Percentiles rank a stretch among this genome's conserved stretches.
Evolutionary conservation across 1,140 invertebrate genomes (phyloP).

Genomic region (Drosophila insularis): DNA sequence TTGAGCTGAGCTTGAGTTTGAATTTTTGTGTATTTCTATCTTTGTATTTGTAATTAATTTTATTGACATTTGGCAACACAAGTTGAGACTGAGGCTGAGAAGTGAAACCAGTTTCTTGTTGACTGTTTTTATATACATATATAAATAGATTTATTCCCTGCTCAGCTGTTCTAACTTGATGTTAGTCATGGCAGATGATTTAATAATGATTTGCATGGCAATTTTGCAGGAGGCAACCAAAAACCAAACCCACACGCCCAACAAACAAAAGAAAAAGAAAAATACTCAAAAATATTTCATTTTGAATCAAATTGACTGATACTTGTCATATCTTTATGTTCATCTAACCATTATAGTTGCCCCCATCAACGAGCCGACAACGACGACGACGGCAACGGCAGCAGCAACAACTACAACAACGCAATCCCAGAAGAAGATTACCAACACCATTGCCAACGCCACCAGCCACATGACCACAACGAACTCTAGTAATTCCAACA

Average conservation of each 20-base stretch:
- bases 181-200: conserved; percentile 69
- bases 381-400: conserved; percentile 24
- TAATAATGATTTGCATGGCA: conserved; percentile 55
- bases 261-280: background rate
- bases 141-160: conserved; percentile 3
- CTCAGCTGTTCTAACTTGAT: conserved; percentile 62
- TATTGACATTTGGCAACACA: conserved; percentile 77
- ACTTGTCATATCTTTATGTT: conserved; percentile 7
- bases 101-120: conserved; percentile 61
- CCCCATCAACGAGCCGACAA: conserved; percentile 68
- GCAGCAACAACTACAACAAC: conserved; percentile 15
- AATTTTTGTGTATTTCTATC: conserved; percentile 35
- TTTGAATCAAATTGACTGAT: conserved; percentile 14
- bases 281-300: background rate
- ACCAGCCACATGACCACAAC: conserved; percentile 56
- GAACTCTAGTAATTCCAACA: conserved; percentile 48
- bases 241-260: conserved; percentile 36
- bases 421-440: conserved; percentile 57
- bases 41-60: conserved; percentile 66
- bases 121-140: conserved; percentile 27
- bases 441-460: conserved; percentile 50
- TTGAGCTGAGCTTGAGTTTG: conserved; percentile 40
- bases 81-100: conserved; percentile 42
- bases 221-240: conserved; percentile 40
- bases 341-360: conserved; percentile 67